Evolutionary conservation across 2,888 invertebrate species (phyloP).

Genomic region (Epinotia brunnichana): DNA sequence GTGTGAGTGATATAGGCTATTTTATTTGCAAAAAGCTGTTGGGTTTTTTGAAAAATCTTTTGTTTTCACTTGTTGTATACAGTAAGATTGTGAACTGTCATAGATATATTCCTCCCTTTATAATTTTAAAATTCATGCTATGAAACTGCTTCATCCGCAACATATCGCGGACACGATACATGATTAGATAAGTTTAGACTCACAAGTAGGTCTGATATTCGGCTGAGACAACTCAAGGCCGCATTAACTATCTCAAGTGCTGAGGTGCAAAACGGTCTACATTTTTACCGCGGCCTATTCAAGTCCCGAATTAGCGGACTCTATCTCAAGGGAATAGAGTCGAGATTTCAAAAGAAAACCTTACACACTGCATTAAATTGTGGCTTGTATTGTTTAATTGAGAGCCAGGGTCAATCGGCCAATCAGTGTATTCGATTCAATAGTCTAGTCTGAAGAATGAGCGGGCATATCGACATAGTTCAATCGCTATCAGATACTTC

Average conservation of each 20-base stretch:
- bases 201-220: conserved; percentile 2
- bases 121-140: neutral
- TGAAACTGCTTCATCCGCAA: neutral
- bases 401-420: neutral
- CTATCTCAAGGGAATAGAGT: conserved; percentile 3
- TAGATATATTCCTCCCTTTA: neutral
- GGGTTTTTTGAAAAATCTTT: too few species aligned
- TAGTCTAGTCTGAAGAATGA: neutral
- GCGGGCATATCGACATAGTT: neutral
- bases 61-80: too few species aligned
- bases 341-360: neutral
- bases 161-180: conserved; percentile 11
- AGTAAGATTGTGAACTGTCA: neutral
- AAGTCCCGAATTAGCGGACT: neutral
- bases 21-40: too few species aligned
- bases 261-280: neutral
- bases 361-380: neutral
- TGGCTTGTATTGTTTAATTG: neutral
- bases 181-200: conserved; percentile 23
- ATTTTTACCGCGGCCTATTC: neutral
- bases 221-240: conserved; percentile 9
- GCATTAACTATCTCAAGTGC: neutral
- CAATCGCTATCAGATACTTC: too few species aligned
- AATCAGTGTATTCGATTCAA: conserved; percentile 1
- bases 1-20: too few species aligned